phyloP scores from a whole-genome alignment of 2,797 vertebrate species.

The Danio aesculapii region DNA sequence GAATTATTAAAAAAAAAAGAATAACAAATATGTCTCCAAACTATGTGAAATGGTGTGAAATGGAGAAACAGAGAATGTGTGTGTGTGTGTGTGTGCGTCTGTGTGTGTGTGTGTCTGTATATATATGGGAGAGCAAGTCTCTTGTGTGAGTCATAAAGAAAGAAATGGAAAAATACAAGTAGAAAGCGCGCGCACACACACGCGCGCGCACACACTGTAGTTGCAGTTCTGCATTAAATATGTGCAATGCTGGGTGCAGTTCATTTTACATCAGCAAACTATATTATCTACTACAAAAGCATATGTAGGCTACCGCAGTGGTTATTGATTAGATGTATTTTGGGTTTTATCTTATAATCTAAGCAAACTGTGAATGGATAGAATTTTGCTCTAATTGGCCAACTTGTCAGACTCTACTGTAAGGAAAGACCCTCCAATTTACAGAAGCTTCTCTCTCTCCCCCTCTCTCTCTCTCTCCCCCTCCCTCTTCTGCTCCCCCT shows the following conservation, averaged over 20 bases:
- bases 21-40: background rate
- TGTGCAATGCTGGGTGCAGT: conserved; percentile 4
- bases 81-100: background rate
- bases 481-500: background rate
- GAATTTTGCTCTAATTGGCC: conserved; percentile 39
- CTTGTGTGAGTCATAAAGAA: conserved; percentile 52
- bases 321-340: background rate
- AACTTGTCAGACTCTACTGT: conserved; percentile 47
- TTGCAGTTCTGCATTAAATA: conserved; percentile 22
- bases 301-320: background rate
- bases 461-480: background rate
- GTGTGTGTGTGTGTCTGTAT: background rate
- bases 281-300: background rate
- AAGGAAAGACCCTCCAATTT: conserved; percentile 40
- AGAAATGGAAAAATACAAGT: conserved; percentile 63
- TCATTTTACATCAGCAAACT: conserved; percentile 13
- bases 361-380: background rate
- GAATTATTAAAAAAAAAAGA: background rate
- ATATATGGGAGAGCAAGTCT: conserved; percentile 36
- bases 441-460: conserved; percentile 32
- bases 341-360: background rate
- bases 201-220: conserved; percentile 26
- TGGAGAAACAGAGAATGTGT: background rate
- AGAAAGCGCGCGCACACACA: conserved; percentile 39
- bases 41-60: conserved; percentile 1